Percentiles rank a stretch among this genome's conserved stretches.
Conservation (phyloP, 2,797 vertebrate species). For the Xenopus petersii region DNA sequence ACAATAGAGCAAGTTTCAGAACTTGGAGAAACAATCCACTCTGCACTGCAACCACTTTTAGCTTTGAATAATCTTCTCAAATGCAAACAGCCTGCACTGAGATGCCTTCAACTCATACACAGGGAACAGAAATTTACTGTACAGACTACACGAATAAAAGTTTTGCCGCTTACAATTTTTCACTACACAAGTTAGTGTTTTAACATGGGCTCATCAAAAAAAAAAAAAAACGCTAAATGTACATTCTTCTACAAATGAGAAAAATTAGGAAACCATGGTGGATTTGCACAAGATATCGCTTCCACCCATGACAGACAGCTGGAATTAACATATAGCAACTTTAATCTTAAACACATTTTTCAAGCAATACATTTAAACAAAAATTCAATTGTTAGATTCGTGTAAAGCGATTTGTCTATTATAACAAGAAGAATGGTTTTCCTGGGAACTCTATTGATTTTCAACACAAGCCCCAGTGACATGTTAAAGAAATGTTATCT, state of each 20-base stretch:
- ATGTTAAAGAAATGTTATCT: too few species aligned
- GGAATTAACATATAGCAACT: too few species aligned
- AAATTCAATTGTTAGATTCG: too few species aligned
- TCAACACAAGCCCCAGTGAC: too few species aligned
- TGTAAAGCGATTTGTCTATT: too few species aligned
- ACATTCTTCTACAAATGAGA: background rate
- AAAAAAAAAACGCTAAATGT: constrained; percentile 53
- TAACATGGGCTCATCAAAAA: constrained; percentile 62
- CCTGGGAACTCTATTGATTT: too few species aligned
- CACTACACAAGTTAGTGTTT: constrained; percentile 60
- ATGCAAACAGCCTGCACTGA: constrained; percentile 52
- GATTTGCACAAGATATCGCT: background rate
- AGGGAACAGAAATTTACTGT: constrained; percentile 61
- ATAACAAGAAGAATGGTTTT: too few species aligned
- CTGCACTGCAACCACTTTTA: constrained; percentile 59
- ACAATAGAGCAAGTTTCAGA: constrained; percentile 71
- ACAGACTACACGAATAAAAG: constrained; percentile 64
- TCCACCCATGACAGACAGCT: background rate
- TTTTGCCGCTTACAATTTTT: constrained; percentile 66
- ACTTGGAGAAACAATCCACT: constrained; percentile 53
- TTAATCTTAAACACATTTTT: too few species aligned
- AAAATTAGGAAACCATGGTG: background rate
- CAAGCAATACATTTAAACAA: too few species aligned
- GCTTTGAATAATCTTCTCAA: constrained; percentile 64
- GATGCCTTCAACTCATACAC: constrained; percentile 58